Evolutionary conservation across 2,113 vertebrate species (phyloP), one percentile per base, ranked within the genome.

Genomic region (Phainopepla nitens): DNA sequence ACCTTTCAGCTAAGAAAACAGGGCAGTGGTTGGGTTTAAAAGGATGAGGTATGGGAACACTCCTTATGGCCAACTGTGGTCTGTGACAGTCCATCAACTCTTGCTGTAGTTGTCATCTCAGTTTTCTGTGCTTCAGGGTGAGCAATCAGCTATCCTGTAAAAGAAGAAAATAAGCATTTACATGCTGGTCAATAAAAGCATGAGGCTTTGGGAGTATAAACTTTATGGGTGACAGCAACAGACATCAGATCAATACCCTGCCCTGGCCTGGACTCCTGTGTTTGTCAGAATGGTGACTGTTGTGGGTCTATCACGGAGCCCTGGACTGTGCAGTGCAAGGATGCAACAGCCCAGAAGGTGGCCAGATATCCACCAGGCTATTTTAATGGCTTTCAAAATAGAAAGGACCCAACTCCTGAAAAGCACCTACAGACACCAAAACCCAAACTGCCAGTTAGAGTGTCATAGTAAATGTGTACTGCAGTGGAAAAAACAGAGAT

Each of bases 121-220:
- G 56, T 82, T 87, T 94, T 90, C 89, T 69, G 27, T 81, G 49
- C 85, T 92, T 85, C 73, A 47, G n/a, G n/a, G 69, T 75, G 84
- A 45, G 54, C 45, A 68, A 92, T 98, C 98, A 98, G 94, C 98
- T 98, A 18, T 98, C 98, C 98, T 98, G 93, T 61, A 95, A 96
- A 11, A 66, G 87, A 95, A 95, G 47, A 58, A 94, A 90, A 89
- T 0, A 77, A 39, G 28, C 12, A 49, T 58, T 95, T 82, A 93
- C 2, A 24, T 25, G 24, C 89, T 66, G 58, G 21, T 60, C 42
- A 89, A 31, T 58, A 56, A 81, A 72, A 84, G 23, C 7, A 15
- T 0, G 21, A 62, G 12, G 56, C 18, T 42, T 68, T 45, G 20
- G 28, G 82, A 57, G 16, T 6, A 31, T 19, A 25, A 78, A 71